Evolutionary conservation across 2,113 vertebrate species (phyloP), one percentile per base, ranked within the genome.

Genomic region (Tautogolabrus adspersus): DNA sequence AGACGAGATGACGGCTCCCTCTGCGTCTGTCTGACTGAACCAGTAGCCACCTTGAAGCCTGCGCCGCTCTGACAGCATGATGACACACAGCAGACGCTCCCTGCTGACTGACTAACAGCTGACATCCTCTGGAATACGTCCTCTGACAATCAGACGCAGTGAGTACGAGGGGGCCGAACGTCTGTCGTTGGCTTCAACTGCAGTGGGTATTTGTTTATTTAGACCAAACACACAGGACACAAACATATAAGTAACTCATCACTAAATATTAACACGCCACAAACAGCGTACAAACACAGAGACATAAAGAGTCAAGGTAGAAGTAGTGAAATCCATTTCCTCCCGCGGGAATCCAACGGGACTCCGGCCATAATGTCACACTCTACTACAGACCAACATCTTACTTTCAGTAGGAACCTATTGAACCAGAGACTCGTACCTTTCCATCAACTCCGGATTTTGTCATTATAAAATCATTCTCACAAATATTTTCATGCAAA

Each of bases 21-120:
- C 51, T 56, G 38, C 15, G 19, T 44, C 30, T 62, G 49, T 68
- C 47, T 68, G 59, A 55, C 46, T 34, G 38, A 57, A n/a, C 8
- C 61, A 37, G 26, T 21, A 3, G 21, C 73, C 73, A 55, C 60
- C 44, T 16, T 46, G 51, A 51, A 18, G 47, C 47, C 47, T 51
- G 19, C 8, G 30, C 23, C 19, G 58, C 34, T 40, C 37, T 61
- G 59, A 21, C 59, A 15, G 59, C 37, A 21, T 8, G 37, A 42
- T 21, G 59, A 61, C 59, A 40, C 59, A 42, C 37, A n/a, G 10
- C n/a, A 10, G 37, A 21, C 18, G n/a, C 21, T 46, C 44, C 8
- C 40, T 9, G 47, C 47, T 51, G 47, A 51, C 47, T n/a, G 47
- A 51, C 47, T 51, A 51, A 51, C 47, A 51, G 47, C 47, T 51